Conservation (phyloP, 2,113 vertebrate species). For the Gulo gulo region DNA sequence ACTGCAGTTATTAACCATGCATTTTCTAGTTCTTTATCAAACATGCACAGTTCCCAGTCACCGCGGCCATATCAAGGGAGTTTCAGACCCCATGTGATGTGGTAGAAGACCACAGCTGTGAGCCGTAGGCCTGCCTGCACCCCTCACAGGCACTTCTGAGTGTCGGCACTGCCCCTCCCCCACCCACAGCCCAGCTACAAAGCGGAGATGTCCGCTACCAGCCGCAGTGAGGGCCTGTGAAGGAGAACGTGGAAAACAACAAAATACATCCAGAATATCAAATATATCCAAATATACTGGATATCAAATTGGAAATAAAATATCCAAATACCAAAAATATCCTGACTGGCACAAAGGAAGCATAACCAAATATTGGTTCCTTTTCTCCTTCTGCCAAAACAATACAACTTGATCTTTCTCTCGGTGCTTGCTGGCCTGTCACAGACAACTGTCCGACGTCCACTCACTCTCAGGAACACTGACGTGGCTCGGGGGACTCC, state of each 20-base stretch:
- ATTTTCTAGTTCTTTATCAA: not conserved
- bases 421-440: not conserved
- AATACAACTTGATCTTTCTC: not conserved
- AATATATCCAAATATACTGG: not conserved
- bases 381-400: not conserved
- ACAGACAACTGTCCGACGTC: accelerated
- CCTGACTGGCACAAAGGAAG: not conserved
- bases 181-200: too few relatives aligned
- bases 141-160: not conserved
- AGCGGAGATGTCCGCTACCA: not conserved
- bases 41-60: not conserved
- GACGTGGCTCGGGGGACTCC: not conserved
- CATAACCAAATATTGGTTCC: not conserved
- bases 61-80: not conserved
- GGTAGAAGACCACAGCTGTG: not conserved
- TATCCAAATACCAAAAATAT: too few relatives aligned
- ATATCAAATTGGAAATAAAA: too few relatives aligned
- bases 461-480: not conserved
- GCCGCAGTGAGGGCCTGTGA: not conserved
- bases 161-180: not conserved
- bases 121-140: too few relatives aligned
- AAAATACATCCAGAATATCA: not conserved
- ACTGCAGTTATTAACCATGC: not conserved
- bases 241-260: not conserved
- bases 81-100: not conserved